phyloP scores from a whole-genome alignment of 1,140 invertebrate genomes.

The Plodia interpunctella region DNA sequence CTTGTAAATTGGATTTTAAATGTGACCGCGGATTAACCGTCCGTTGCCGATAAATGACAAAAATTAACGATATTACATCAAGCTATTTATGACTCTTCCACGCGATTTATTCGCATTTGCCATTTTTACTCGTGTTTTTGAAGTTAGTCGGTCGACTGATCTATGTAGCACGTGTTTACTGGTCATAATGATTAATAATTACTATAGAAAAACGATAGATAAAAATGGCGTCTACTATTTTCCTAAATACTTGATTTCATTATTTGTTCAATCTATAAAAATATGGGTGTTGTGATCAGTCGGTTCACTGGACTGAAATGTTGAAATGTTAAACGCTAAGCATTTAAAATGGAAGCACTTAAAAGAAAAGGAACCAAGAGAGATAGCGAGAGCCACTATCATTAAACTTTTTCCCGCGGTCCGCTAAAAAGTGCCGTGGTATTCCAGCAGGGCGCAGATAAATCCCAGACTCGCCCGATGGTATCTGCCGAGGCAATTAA shows the following conservation, averaged over 20 bases:
- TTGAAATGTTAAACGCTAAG: not conserved
- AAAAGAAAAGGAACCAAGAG: not conserved
- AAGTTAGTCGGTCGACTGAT: no score
- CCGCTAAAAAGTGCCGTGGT: constrained; percentile 40
- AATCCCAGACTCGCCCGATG: constrained; percentile 44
- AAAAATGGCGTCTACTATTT: no score
- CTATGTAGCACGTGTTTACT: no score
- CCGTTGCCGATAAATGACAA: not conserved
- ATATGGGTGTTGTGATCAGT: no score
- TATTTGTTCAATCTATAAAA: no score
- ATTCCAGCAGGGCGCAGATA: constrained; percentile 42
- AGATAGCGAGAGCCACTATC: constrained; percentile 23
- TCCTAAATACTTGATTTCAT: no score
- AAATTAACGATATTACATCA: not conserved
- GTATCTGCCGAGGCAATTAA: constrained; percentile 64
- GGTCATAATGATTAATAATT: no score
- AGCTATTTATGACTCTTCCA: not conserved
- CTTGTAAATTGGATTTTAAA: constrained; percentile 7
- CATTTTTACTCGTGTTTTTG: not conserved
- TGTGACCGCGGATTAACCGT: not conserved
- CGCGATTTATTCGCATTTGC: not conserved
- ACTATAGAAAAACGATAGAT: no score
- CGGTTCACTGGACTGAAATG: not conserved
- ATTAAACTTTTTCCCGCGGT: constrained; percentile 42
- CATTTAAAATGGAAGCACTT: constrained; percentile 2